Evolutionary conservation across 2,797 vertebrate species (phyloP).

Genomic region (Cygnus olor): DNA sequence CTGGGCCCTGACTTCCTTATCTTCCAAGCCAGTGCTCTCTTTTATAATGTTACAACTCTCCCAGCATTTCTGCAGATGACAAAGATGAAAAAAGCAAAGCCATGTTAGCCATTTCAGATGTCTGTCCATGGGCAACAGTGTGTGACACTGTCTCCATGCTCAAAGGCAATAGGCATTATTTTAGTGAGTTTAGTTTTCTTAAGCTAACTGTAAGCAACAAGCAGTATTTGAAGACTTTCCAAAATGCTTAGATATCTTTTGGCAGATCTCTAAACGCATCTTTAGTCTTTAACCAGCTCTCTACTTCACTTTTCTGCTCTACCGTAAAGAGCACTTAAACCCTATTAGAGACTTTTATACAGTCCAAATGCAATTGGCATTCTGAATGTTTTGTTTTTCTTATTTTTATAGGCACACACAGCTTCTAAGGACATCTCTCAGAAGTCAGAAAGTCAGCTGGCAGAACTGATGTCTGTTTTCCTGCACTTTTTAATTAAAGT

Average conservation of each 20-base stretch:
- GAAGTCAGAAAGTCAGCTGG: background rate
- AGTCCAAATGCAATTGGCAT: background rate
- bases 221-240: background rate
- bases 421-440: background rate
- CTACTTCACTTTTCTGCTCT: background rate
- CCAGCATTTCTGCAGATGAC: background rate
- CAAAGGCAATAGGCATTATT: background rate
- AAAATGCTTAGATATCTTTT: background rate
- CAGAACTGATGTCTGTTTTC: background rate
- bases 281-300: background rate
- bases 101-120: background rate
- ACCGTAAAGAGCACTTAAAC: rapidly evolving
- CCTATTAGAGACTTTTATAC: background rate
- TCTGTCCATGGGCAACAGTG: background rate
- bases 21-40: background rate
- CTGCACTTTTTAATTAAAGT: background rate
- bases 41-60: background rate
- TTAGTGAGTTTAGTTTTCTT: background rate
- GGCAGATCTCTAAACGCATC: rapidly evolving
- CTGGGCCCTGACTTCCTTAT: background rate
- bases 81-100: background rate
- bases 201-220: background rate
- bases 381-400: background rate
- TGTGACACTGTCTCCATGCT: background rate
- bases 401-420: background rate